These are phyloP conservation scores for Drosophila nr. medialis DNA, from an alignment of 2,888 invertebrate genomes.

Conservation along the genomic window DNA sequence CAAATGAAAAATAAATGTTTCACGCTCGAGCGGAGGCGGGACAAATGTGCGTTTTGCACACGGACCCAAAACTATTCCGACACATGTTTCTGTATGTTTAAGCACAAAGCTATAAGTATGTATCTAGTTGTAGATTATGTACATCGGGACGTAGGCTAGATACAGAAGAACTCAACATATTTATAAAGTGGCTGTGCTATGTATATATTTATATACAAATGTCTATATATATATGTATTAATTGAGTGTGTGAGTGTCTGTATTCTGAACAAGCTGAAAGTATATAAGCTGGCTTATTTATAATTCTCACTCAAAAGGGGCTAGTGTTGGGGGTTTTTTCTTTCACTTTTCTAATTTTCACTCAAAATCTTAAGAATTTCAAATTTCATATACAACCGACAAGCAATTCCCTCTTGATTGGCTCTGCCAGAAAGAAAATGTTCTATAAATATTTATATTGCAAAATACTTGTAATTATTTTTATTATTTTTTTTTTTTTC, in stretches of 20 bases:
- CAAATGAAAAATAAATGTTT: slow-evolving; percentile 70
- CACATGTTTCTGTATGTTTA: slow-evolving; percentile 47
- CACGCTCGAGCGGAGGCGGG: slow-evolving; percentile 79
- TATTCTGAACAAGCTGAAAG: slow-evolving; percentile 29
- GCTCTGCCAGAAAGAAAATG: slow-evolving; percentile 72
- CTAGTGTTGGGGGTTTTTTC: slow-evolving; percentile 40
- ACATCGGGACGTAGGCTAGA: slow-evolving; percentile 24
- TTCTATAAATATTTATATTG: slow-evolving; percentile 72
- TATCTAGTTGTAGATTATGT: slow-evolving; percentile 20
- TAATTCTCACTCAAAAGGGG: slow-evolving; percentile 68
- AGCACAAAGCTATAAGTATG: slow-evolving; percentile 17
- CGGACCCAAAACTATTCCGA: slow-evolving; percentile 62
- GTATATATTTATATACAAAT: slow-evolving; percentile 14
- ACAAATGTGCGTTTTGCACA: slow-evolving; percentile 77
- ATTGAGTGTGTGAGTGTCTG: slow-evolving; percentile 1
- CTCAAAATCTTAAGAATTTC: slow-evolving; percentile 57
- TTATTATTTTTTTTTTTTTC: slow-evolving; percentile 55
- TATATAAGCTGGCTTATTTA: slow-evolving; percentile 71
- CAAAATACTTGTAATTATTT: slow-evolving; percentile 77
- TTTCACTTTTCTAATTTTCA: slow-evolving; percentile 47
- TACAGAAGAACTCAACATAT: slow-evolving; percentile 38
- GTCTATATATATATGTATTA: neutral
- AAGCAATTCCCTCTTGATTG: slow-evolving; percentile 57
- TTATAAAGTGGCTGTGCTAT: slow-evolving; percentile 60
- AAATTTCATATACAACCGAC: slow-evolving; percentile 54